phyloP scores from a whole-genome alignment of 2,888 invertebrate genomes.

The Ypsolopha sequella region DNA sequence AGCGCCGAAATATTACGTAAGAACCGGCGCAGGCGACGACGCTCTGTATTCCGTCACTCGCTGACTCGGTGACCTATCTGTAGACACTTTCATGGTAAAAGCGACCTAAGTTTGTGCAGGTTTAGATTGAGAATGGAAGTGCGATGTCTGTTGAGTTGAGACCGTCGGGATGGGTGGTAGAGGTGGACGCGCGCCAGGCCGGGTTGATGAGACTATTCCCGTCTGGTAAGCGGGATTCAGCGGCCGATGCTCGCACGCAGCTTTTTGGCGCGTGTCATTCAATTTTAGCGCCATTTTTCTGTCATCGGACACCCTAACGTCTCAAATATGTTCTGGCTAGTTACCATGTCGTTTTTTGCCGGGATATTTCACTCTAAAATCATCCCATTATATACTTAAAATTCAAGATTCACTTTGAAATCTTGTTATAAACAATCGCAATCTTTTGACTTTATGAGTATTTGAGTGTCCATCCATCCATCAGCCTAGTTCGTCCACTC shows the following conservation, averaged over 20 bases:
- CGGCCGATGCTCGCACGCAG: constrained; percentile 43
- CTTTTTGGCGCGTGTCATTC: constrained; percentile 47
- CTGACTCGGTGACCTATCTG: constrained; percentile 26
- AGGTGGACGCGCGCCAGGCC: constrained; percentile 65
- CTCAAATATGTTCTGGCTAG: background rate
- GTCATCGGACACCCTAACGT: constrained; percentile 10
- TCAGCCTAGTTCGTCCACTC: too few species aligned
- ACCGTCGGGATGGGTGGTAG: constrained; percentile 19
- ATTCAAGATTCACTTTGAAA: background rate
- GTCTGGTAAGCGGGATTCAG: constrained; percentile 53
- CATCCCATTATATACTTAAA: background rate
- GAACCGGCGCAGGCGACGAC: constrained; percentile 52
- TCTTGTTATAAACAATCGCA: too few species aligned
- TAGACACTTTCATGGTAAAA: constrained; percentile 24
- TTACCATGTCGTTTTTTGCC: background rate
- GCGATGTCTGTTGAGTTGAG: constrained; percentile 29
- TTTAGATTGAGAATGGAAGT: constrained; percentile 41
- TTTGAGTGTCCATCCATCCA: too few species aligned
- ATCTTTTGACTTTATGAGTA: too few species aligned
- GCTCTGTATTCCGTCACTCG: constrained; percentile 45
- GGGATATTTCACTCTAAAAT: background rate
- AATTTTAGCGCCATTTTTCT: constrained; percentile 41
- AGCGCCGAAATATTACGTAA: constrained; percentile 62
- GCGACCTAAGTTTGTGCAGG: constrained; percentile 28
- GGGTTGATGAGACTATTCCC: constrained; percentile 66